These are phyloP conservation scores for Montipora sp. DNA, from an alignment of 64 coral and sea anemone genomes.

Conservation along the genomic window DNA sequence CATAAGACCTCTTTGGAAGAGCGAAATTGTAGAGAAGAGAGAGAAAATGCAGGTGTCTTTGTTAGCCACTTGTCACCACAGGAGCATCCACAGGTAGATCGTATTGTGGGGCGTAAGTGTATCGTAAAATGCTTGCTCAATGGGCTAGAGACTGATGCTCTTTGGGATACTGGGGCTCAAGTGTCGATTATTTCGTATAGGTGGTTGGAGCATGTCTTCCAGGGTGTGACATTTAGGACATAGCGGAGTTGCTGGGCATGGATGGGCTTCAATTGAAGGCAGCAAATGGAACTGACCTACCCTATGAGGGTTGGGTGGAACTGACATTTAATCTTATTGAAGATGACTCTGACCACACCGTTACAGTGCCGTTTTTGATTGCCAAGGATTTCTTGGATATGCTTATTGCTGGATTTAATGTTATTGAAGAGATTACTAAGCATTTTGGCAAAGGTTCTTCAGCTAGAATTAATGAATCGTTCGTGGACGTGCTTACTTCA, in stretches of 20 bases:
- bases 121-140: slow-evolving; percentile 54
- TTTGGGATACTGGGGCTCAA: slow-evolving; percentile 77
- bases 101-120: slow-evolving; percentile 63
- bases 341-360: slow-evolving; percentile 8
- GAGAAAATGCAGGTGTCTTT: background rate
- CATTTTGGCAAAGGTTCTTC: no score
- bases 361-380: slow-evolving; percentile 67
- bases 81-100: slow-evolving; percentile 18
- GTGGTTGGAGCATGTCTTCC: slow-evolving; percentile 29
- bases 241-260: slow-evolving; percentile 47
- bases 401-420: slow-evolving; percentile 34
- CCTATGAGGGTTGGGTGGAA: slow-evolving; percentile 57
- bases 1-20: slow-evolving; percentile 42
- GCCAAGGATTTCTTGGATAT: slow-evolving; percentile 24
- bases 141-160: slow-evolving; percentile 12
- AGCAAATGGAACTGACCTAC: slow-evolving; percentile 58
- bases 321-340: slow-evolving; percentile 35
- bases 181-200: slow-evolving; percentile 67
- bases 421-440: no score
- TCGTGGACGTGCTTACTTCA: no score
- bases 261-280: slow-evolving; percentile 53
- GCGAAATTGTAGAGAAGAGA: background rate
- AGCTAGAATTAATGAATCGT: no score
- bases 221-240: slow-evolving; percentile 24
- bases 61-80: slow-evolving; percentile 20